Conservation (phyloP, 2,888 invertebrate genomes). For the Agrotis exclamationis region DNA sequence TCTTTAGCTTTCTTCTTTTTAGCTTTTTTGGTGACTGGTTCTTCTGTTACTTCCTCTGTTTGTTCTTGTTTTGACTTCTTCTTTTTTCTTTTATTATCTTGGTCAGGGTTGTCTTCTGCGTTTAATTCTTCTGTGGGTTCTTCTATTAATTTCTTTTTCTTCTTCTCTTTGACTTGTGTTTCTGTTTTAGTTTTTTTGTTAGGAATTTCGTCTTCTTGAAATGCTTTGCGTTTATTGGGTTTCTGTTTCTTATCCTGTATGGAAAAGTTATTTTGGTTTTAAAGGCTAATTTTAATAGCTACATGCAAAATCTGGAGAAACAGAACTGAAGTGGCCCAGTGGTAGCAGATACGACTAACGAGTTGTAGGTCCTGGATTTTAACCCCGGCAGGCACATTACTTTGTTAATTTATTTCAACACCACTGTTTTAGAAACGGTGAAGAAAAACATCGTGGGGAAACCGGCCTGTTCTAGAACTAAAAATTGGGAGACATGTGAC, state of each 20-base stretch:
- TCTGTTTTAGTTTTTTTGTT: slow-evolving; percentile 48
- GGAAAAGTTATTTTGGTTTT: not conserved
- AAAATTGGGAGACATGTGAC: no score
- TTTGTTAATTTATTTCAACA: no score
- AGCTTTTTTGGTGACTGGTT: slow-evolving; percentile 47
- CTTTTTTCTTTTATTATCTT: slow-evolving; percentile 16
- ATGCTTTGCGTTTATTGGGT: slow-evolving; percentile 68
- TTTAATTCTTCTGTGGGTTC: slow-evolving; percentile 13
- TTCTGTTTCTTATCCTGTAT: slow-evolving; percentile 70
- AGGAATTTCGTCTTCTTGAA: slow-evolving; percentile 22
- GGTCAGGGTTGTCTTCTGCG: slow-evolving; percentile 12
- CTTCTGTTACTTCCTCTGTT: slow-evolving; percentile 36
- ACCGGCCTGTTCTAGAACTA: no score
- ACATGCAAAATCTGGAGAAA: no score
- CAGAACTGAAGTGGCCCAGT: no score
- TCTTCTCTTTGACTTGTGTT: slow-evolving; percentile 36
- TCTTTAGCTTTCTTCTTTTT: slow-evolving; percentile 53
- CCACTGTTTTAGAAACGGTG: no score
- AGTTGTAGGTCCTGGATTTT: no score
- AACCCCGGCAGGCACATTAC: no score
- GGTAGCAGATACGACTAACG: no score
- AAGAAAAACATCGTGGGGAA: no score
- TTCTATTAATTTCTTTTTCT: slow-evolving; percentile 23
- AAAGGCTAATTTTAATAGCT: no score
- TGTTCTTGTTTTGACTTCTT: slow-evolving; percentile 17